Evolutionary conservation across 2,797 vertebrate species (phyloP), one percentile per base, ranked within the genome.

Genomic region (Jordanella pulchra): DNA sequence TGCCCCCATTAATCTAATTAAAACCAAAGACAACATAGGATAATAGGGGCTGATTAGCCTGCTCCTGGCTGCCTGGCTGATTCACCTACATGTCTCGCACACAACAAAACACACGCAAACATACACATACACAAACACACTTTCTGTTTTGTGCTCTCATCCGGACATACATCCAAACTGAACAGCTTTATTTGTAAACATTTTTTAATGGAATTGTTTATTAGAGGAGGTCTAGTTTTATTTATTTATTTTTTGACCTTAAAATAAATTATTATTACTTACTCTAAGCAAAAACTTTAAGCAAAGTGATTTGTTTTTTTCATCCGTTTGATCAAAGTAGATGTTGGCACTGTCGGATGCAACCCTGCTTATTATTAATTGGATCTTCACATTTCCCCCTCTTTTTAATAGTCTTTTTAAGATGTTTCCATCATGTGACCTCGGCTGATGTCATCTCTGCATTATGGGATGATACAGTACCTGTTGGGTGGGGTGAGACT

Each of bases 1-100:
- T 80, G 67, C 72, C 76, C 61, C 84, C 84, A 90, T 90, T 92
- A 88, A 91, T 93, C 85, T 80, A 72, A 91, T 93, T 93, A 92
- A 75, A 71, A 81, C 69, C 84, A 87, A 79, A 87, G 80, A 78
- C 84, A 82, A 76, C 79, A 80, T 70, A 71, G 83, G 83, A 87
- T 92, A 91, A 92, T 89, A 77, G 86, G 72, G 89, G 69, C 78
- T 89, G 87, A 94, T 92, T 84, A 87, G 77, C 80, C 74, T 81
- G 85, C 65, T 82, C 84, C 88, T 90, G 89, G 76, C 58, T 28
- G 78, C 61, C 82, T 73, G 78, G 65, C 61, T 83, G 65, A 71
- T 84, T 85, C 82, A 82, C 71, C 74, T 77, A 64, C 79, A 73
- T 58, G 56, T 45, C 69, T 51, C 15, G n/a, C 51, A 75, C 70